A percentile compares a stretch with the other conserved stretches of the same genome.
phyloP scores from a whole-genome alignment of 2,888 invertebrate genomes.

The Melanophora roralis region DNA sequence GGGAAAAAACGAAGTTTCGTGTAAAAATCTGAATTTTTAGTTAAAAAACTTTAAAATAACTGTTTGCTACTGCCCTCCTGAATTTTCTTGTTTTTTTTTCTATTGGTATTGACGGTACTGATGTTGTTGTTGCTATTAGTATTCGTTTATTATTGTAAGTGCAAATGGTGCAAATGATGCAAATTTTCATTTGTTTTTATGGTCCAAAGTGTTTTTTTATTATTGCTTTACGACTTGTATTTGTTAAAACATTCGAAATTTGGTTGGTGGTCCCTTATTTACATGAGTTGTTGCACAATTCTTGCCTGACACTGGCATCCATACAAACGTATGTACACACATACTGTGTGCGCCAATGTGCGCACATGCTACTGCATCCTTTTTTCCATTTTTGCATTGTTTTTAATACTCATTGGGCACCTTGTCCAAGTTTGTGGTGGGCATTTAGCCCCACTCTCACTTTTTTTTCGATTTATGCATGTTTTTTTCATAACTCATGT shows the following conservation, averaged over 20 bases:
- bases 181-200: conserved; percentile 61
- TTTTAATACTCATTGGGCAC: conserved; percentile 58
- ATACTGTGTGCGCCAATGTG: conserved; percentile 29
- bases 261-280: conserved; percentile 59
- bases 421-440: conserved; percentile 44
- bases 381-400: conserved; percentile 45
- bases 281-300: conserved; percentile 55
- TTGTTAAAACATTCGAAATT: conserved; percentile 44
- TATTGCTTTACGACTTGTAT: conserved; percentile 21
- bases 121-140: conserved; percentile 15
- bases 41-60: background rate
- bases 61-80: conserved; percentile 1
- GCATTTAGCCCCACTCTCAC: conserved; percentile 12
- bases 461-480: conserved; percentile 32
- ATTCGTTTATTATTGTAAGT: conserved; percentile 43
- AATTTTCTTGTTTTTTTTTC: background rate
- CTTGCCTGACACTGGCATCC: conserved; percentile 1
- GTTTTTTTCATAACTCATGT: conserved; percentile 8
- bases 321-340: background rate
- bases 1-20: too few species aligned
- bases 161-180: conserved; percentile 62
- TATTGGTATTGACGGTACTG: background rate
- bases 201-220: conserved; percentile 19
- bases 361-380: conserved; percentile 57
- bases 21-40: too few species aligned